phyloP scores from a whole-genome alignment of 2,797 vertebrate species.

The Hydrolagus colliei region DNA sequence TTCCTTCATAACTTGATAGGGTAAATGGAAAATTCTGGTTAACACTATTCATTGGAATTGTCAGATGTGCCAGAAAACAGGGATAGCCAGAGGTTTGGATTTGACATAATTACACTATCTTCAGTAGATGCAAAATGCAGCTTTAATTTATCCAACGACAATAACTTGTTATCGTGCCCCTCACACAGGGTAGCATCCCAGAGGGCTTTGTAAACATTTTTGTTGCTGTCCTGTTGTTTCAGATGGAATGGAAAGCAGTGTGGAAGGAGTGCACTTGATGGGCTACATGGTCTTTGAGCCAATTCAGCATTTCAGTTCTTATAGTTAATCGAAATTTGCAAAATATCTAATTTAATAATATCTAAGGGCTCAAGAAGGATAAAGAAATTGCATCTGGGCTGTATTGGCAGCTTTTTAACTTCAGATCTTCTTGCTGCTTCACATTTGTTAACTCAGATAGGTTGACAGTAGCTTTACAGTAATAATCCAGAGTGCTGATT shows the following conservation, averaged over 20 bases:
- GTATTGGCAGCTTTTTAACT: no score
- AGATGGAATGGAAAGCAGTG: not conserved
- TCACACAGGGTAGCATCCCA: not conserved
- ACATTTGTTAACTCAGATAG: not conserved
- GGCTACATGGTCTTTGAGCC: not conserved
- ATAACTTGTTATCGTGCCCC: no score
- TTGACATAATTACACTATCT: not conserved
- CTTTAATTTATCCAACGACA: not conserved
- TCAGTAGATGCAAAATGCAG: not conserved
- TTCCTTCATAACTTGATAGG: not conserved
- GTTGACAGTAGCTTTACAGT: not conserved
- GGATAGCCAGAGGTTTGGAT: not conserved
- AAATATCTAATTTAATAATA: no score
- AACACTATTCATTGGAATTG: not conserved
- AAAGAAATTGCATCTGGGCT: no score
- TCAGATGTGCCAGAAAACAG: not conserved
- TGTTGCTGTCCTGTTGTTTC: not conserved
- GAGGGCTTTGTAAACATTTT: not conserved
- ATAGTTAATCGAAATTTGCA: no score
- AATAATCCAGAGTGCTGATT: no score
- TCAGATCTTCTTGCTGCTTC: not conserved
- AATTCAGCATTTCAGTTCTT: not conserved
- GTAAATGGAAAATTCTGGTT: not conserved
- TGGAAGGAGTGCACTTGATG: not conserved
- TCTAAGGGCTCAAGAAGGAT: no score